Conservation (phyloP, 1,140 invertebrate species). For the Tetramorium parvispinum region DNA sequence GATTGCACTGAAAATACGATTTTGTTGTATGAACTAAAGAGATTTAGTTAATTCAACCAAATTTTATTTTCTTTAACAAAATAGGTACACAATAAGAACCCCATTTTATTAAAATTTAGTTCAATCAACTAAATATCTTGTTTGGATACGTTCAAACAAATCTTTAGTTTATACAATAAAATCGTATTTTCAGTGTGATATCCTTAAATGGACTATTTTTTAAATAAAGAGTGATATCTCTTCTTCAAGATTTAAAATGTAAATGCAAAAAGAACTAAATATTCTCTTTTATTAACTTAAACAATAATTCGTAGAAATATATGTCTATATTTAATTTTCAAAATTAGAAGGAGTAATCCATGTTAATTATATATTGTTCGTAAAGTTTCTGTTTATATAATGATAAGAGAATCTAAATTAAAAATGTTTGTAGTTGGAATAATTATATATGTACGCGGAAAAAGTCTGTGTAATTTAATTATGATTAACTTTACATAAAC, state of each 20-base stretch:
- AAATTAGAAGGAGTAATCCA: too few species aligned
- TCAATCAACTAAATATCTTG: too few species aligned
- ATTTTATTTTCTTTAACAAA: too few species aligned
- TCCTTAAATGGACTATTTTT: not conserved
- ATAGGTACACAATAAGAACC: too few species aligned
- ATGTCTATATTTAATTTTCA: too few species aligned
- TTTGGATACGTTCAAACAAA: too few species aligned
- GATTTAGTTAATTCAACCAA: too few species aligned
- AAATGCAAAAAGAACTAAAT: not conserved
- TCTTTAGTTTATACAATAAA: too few species aligned
- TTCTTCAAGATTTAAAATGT: not conserved
- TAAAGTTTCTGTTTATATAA: not conserved
- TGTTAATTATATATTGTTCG: not conserved
- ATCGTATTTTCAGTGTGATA: too few species aligned
- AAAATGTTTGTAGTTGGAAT: not conserved
- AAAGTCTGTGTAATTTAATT: constrained; percentile 12
- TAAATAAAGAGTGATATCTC: not conserved
- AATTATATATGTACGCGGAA: not conserved
- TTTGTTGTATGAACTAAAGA: too few species aligned
- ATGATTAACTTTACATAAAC: not conserved
- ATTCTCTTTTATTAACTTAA: not conserved
- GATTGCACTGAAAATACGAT: too few species aligned
- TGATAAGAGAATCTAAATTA: not conserved
- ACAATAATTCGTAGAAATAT: not conserved
- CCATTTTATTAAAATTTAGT: too few species aligned